A percentile compares a stretch with the other conserved stretches of the same genome.
phyloP scores from a whole-genome alignment of 30 jellyfish, hydroid and myxozoan species.

The Aurelia coerulea region DNA sequence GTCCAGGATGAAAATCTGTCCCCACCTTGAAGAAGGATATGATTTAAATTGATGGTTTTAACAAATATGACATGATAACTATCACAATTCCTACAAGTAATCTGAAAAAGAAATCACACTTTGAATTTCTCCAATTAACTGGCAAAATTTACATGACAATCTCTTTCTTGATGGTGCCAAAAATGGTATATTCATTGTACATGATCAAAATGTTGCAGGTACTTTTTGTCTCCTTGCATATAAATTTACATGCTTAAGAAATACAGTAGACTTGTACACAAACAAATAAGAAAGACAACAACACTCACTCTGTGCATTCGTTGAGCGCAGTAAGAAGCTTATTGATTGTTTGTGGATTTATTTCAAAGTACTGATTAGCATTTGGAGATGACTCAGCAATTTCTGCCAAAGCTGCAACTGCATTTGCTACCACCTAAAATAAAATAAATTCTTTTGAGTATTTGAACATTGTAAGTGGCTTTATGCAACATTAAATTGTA shows the following conservation, averaged over 20 bases:
- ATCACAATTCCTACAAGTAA: no score
- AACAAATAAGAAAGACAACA: neutral
- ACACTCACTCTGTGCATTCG: conserved; percentile 97
- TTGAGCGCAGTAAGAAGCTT: conserved; percentile 89
- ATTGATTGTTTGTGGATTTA: conserved; percentile 91
- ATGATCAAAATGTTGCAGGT: no score
- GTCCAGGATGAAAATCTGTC: conserved; percentile 95
- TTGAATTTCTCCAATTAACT: no score
- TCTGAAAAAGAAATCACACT: no score
- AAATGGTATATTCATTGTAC: no score
- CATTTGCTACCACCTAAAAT: conserved; percentile 94
- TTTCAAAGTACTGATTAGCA: conserved; percentile 88
- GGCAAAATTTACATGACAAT: no score
- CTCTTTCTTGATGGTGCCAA: no score
- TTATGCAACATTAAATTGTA: no score
- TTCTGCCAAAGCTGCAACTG: conserved; percentile 98
- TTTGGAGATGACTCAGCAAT: conserved; percentile 89
- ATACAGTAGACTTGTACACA: neutral
- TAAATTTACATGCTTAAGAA: no score
- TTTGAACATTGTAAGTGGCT: neutral
- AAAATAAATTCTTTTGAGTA: neutral
- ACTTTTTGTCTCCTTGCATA: no score
- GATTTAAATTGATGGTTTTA: no score
- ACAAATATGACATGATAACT: no score
- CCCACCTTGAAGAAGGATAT: conserved; percentile 75